Evolutionary conservation across 2,113 vertebrate species (phyloP).

Genomic region (Amphiprion ocellaris): DNA sequence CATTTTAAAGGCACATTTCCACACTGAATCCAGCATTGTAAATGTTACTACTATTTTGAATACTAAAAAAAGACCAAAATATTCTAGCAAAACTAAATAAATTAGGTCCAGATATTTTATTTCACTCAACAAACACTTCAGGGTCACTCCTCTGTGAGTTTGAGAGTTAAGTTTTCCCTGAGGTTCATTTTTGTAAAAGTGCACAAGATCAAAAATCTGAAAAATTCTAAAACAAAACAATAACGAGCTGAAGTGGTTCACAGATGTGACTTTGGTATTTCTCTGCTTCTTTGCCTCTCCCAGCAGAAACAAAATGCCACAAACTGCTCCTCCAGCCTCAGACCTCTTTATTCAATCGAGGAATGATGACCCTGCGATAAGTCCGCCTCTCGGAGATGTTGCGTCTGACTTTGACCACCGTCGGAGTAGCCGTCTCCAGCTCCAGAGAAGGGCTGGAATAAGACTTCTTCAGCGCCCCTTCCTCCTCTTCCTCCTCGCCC

Average conservation of each 20-base stretch:
- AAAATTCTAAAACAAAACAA: slow-evolving; percentile 11
- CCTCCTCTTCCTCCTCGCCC: slow-evolving; percentile 50
- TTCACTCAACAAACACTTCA: slow-evolving; percentile 28
- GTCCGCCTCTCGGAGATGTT: slow-evolving; percentile 94
- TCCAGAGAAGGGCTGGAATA: slow-evolving; percentile 92
- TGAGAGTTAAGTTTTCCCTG: slow-evolving; percentile 41
- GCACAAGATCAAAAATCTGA: slow-evolving; percentile 47
- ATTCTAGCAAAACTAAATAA: slow-evolving; percentile 44
- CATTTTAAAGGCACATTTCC: slow-evolving; percentile 7
- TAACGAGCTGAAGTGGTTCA: slow-evolving; percentile 14
- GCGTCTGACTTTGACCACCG: slow-evolving; percentile 87
- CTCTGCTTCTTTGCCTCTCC: not conserved
- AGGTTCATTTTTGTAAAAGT: slow-evolving; percentile 67
- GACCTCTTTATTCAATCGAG: slow-evolving; percentile 85
- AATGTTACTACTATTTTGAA: not conserved
- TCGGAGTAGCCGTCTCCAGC: slow-evolving; percentile 77
- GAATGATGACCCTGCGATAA: slow-evolving; percentile 88
- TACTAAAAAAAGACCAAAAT: not conserved
- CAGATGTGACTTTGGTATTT: slow-evolving; percentile 13
- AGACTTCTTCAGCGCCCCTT: slow-evolving; percentile 85
- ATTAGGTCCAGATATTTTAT: slow-evolving; percentile 53
- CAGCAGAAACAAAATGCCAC: not conserved
- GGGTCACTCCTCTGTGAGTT: slow-evolving; percentile 3
- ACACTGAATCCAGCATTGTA: not conserved
- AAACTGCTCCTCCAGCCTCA: slow-evolving; percentile 46